phyloP scores from a whole-genome alignment of 1,140 invertebrate genomes.

The Procambarus clarkii region DNA sequence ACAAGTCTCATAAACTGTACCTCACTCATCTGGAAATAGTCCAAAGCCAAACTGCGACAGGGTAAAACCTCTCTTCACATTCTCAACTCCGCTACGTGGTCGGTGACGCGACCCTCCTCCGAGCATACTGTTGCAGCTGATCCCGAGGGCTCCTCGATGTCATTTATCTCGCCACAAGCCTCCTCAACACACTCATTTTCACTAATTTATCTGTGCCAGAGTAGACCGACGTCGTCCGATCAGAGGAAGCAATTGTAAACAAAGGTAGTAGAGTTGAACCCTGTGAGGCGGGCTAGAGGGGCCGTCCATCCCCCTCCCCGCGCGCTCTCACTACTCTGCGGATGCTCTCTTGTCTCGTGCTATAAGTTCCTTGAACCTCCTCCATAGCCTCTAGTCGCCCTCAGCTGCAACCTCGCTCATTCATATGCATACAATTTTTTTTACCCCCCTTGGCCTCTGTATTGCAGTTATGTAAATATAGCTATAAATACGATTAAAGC shows the following conservation, averaged over 20 bases:
- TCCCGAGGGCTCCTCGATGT: not conserved
- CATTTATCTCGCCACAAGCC: not conserved
- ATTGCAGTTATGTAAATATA: too few species aligned
- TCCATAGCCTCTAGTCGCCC: not conserved
- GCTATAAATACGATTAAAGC: too few species aligned
- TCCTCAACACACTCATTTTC: not conserved
- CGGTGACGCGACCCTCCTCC: not conserved
- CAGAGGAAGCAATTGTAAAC: constrained; percentile 25
- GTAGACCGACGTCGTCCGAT: constrained; percentile 6
- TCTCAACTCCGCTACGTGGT: not conserved
- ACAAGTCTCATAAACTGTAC: too few species aligned
- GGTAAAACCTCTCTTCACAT: not conserved
- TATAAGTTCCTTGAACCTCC: not conserved
- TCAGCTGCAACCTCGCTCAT: not conserved
- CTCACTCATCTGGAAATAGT: constrained; percentile 5
- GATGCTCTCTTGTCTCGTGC: not conserved
- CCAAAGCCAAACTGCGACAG: not conserved
- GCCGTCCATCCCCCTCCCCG: too few species aligned
- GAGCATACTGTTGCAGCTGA: not conserved
- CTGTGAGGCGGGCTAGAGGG: too few species aligned
- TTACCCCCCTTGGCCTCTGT: too few species aligned
- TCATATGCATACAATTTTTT: not conserved
- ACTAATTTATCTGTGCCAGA: not conserved
- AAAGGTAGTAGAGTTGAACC: not conserved
- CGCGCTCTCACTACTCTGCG: too few species aligned